Conservation (phyloP, 2,888 invertebrate species). For the Athripsodes cinereus region DNA sequence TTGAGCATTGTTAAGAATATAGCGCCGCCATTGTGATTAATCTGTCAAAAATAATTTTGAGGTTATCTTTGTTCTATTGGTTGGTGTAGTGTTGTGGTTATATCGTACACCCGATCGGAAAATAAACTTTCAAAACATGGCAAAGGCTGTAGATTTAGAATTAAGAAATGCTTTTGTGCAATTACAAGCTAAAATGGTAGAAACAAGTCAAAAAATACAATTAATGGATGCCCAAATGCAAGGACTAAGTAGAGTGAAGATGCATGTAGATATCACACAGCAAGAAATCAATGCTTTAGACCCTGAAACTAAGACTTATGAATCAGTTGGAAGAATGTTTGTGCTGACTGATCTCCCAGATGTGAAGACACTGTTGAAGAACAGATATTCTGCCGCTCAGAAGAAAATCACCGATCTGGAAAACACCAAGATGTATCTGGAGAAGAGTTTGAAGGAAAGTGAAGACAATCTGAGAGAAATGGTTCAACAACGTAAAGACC, state of each 20-base stretch:
- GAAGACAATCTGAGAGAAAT: conserved; percentile 82
- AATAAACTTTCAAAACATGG: conserved; percentile 32
- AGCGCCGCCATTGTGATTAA: too few relatives aligned
- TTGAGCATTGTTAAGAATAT: too few relatives aligned
- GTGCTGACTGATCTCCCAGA: conserved; percentile 60
- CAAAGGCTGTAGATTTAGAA: conserved; percentile 53
- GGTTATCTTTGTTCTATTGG: too few relatives aligned
- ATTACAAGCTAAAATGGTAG: conserved; percentile 73
- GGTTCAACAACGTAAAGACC: conserved; percentile 61
- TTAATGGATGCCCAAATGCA: conserved; percentile 74
- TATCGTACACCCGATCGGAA: too few relatives aligned
- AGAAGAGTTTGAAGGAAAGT: conserved; percentile 75
- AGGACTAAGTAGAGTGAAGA: conserved; percentile 57
- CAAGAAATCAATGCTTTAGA: conserved; percentile 57
- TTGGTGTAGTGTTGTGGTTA: too few relatives aligned
- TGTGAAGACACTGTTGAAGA: conserved; percentile 58
- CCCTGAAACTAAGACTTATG: conserved; percentile 63
- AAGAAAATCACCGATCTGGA: conserved; percentile 67
- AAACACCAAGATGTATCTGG: conserved; percentile 72
- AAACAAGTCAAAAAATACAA: conserved; percentile 73
- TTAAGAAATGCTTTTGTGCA: conserved; percentile 72
- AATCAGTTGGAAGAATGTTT: conserved; percentile 82
- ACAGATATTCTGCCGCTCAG: conserved; percentile 50
- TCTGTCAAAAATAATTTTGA: too few relatives aligned
- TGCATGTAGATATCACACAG: conserved; percentile 67